Conservation (phyloP, 2,888 invertebrate genomes). For the Alentia gelatinosa region DNA sequence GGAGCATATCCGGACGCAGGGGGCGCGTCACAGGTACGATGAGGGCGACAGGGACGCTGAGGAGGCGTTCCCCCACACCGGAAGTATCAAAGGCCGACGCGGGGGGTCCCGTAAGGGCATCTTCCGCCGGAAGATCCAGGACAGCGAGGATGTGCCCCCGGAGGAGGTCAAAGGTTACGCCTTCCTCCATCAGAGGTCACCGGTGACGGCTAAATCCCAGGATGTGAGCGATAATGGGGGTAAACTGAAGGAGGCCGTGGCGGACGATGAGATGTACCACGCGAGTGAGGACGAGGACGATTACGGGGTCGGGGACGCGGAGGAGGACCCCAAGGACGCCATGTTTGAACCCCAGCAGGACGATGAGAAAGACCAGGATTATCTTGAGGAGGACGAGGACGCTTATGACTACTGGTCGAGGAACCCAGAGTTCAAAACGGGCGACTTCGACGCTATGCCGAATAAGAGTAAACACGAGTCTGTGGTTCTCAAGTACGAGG, state of each 20-base stretch:
- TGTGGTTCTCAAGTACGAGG: slow-evolving; percentile 36
- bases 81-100: not conserved
- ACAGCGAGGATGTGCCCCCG: slow-evolving; percentile 45
- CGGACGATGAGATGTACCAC: slow-evolving; percentile 29
- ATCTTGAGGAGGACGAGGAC: slow-evolving; percentile 38
- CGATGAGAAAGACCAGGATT: slow-evolving; percentile 32
- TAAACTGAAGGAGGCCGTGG: not conserved
- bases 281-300: slow-evolving; percentile 38
- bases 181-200: not conserved
- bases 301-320: not conserved
- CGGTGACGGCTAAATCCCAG: not conserved
- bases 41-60: not conserved
- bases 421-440: slow-evolving; percentile 50
- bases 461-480: not conserved
- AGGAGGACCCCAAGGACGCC: slow-evolving; percentile 39
- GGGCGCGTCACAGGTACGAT: not conserved
- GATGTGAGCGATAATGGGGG: not conserved
- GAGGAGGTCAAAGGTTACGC: slow-evolving; percentile 39
- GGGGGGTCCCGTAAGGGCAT: not conserved
- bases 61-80: not conserved
- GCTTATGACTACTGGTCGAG: slow-evolving; percentile 52
- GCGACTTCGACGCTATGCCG: slow-evolving; percentile 37
- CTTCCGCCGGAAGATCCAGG: slow-evolving; percentile 33
- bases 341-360: not conserved
- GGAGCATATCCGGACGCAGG: not conserved